Evolutionary conservation across 2,888 invertebrate species (phyloP), one percentile per base, ranked within the genome.

Genomic region (Sturmia bella): DNA sequence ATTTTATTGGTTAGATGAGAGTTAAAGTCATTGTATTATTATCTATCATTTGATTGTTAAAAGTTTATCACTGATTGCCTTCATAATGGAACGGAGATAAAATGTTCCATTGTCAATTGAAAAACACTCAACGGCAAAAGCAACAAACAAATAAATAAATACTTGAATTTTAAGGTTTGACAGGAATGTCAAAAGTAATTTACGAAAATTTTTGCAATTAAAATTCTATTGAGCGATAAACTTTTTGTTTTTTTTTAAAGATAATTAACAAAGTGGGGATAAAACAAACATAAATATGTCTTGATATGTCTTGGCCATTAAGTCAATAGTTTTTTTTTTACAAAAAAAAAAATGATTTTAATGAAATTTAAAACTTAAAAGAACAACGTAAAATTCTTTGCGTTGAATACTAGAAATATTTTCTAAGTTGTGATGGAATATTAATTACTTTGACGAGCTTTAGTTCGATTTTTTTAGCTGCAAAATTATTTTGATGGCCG

Each of bases 11-110:
- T 54, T 63, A 74, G 74, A 75, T 70, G 63, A 74, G 70, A 68
- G 66, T 70, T 76, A 56, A 76, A 72, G 75, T 70, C 56, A 59
- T 66, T 61, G 75, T 41, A 68, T 68, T 41, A 68, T 68, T 57
- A 73, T 69, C 68, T 57, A 56, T 73, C 48, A 69, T 57, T 76
- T 69, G 77, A 77, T 81, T 81, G 73, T 77, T 80, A 68, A 82
- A 73, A 74, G 69, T 74, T 82, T 74, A 78, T 82, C 82, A 82
- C 63, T 70, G 74, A 82, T 82, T 75, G 61, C 21, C 37, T 59
- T 12, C 24, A 77, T 48, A 77, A 63, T 57, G 11, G 15, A 54
- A 43, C 41, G 6, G 50, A 52, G 76, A 69, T 77, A 74, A 66
- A 21, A 50, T 11, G n/a, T 1, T 50, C 15, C 43, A 56, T 64